Conservation (phyloP, 2,888 invertebrate genomes). For the Catocala fraxini region DNA sequence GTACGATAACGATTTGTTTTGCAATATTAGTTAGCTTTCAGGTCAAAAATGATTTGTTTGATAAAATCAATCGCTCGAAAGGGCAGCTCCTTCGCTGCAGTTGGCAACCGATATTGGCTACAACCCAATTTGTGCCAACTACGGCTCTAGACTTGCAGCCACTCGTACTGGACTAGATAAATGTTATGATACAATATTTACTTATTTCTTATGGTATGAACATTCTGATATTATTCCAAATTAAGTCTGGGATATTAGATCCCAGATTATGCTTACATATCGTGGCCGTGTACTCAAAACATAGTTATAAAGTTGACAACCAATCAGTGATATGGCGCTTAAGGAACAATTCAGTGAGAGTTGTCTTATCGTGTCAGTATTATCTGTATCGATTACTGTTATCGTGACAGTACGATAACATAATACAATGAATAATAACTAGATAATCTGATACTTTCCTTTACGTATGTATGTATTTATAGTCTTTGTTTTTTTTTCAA, state of each 20-base stretch:
- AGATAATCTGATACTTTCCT: constrained; percentile 53
- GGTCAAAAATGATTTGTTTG: constrained; percentile 55
- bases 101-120: constrained; percentile 75
- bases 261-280: constrained; percentile 32
- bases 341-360: constrained; percentile 56
- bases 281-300: constrained; percentile 44
- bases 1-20: constrained; percentile 35
- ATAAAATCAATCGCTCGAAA: constrained; percentile 66
- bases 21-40: constrained; percentile 47
- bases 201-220: constrained; percentile 31
- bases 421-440: constrained; percentile 57
- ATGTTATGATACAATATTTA: constrained; percentile 65
- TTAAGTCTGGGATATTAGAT: too few species aligned
- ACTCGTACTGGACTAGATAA: constrained; percentile 51
- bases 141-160: constrained; percentile 61
- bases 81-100: constrained; percentile 69
- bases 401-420: constrained; percentile 70
- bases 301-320: constrained; percentile 38
- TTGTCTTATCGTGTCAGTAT: constrained; percentile 64
- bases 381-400: constrained; percentile 77
- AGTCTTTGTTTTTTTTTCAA: constrained; percentile 37
- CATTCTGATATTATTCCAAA: too few species aligned
- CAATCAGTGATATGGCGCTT: constrained; percentile 39
- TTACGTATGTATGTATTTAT: constrained; percentile 29
- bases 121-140: constrained; percentile 73